Conservation (phyloP, 1,140 invertebrate species). For the Drosophila athabasca region DNA sequence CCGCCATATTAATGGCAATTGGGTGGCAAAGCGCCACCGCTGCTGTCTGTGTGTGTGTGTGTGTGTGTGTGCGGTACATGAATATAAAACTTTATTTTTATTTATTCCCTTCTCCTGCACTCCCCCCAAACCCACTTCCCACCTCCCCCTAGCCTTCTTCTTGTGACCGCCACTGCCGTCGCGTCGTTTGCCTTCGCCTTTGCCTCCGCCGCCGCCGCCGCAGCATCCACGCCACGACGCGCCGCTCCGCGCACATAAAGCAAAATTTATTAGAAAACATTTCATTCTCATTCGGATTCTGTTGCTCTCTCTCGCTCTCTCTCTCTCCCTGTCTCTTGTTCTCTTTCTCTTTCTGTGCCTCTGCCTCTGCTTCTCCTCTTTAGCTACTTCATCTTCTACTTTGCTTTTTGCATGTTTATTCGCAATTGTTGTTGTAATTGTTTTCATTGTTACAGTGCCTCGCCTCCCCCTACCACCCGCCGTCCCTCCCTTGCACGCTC, state of each 20-base stretch:
- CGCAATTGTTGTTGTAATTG: slow-evolving; percentile 82
- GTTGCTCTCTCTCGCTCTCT: slow-evolving; percentile 29
- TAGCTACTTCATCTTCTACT: slow-evolving; percentile 79
- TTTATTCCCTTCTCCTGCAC: slow-evolving; percentile 65
- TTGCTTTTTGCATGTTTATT: slow-evolving; percentile 82
- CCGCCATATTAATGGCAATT: slow-evolving; percentile 81
- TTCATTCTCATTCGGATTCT: slow-evolving; percentile 70
- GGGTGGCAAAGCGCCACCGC: slow-evolving; percentile 58
- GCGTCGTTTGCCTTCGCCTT: slow-evolving; percentile 5
- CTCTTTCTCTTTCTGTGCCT: slow-evolving; percentile 9
- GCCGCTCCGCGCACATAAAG: slow-evolving; percentile 76
- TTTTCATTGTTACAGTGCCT: slow-evolving; percentile 71
- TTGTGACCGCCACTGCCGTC: background rate
- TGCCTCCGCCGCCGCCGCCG: background rate
- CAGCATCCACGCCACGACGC: background rate
- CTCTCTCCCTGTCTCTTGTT: background rate
- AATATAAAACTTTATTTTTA: slow-evolving; percentile 82
- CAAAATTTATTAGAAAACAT: slow-evolving; percentile 82
- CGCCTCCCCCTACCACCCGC: background rate
- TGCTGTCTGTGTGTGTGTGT: slow-evolving; percentile 39
- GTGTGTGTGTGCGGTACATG: slow-evolving; percentile 72
- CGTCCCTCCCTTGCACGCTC: no score
- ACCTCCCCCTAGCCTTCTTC: background rate
- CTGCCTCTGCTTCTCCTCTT: slow-evolving; percentile 1
- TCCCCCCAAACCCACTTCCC: slow-evolving; percentile 14